These are phyloP conservation scores for Pseudochirops corinnae DNA, from an alignment of 2,797 vertebrate species.

Conservation along the genomic window DNA sequence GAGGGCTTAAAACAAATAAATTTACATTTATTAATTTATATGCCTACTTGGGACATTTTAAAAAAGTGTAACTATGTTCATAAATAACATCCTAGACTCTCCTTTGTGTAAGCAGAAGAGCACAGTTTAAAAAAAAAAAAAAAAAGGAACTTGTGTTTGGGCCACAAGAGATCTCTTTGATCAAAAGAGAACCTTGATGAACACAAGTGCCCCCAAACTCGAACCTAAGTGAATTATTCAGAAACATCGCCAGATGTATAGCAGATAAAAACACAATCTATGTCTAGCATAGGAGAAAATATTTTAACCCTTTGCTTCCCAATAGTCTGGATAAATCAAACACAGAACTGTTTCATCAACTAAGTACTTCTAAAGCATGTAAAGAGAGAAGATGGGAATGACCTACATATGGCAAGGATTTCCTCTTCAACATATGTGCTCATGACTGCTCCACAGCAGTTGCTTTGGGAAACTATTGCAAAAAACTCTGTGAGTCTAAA, in stretches of 20 bases:
- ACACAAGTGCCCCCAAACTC: constrained; percentile 19
- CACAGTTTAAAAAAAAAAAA: constrained; percentile 27
- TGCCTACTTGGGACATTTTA: neutral
- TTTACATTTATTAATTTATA: neutral
- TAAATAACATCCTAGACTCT: constrained; percentile 40
- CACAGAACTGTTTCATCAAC: constrained; percentile 46
- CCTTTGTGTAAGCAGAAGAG: neutral
- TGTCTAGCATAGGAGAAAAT: neutral
- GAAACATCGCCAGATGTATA: constrained; percentile 58
- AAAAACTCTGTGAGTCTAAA: constrained; percentile 29
- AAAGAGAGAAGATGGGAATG: constrained; percentile 47
- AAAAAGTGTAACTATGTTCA: neutral
- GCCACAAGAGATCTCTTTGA: constrained; percentile 58
- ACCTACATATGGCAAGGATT: constrained; percentile 30
- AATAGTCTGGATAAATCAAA: constrained; percentile 55
- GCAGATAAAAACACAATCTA: constrained; percentile 55
- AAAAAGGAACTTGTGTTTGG: constrained; percentile 38
- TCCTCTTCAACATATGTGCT: constrained; percentile 45
- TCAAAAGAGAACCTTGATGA: constrained; percentile 53
- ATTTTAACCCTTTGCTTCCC: constrained; percentile 18
- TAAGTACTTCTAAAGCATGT: constrained; percentile 40
- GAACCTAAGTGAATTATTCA: constrained; percentile 62
- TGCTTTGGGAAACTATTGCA: constrained; percentile 31
- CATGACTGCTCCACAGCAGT: constrained; percentile 48
- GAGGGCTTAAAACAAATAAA: constrained; percentile 35